A percentile compares a stretch with the other conserved stretches of the same genome.
Evolutionary conservation across 2,888 invertebrate genomes (phyloP).

Genomic region (Mythimna impura): DNA sequence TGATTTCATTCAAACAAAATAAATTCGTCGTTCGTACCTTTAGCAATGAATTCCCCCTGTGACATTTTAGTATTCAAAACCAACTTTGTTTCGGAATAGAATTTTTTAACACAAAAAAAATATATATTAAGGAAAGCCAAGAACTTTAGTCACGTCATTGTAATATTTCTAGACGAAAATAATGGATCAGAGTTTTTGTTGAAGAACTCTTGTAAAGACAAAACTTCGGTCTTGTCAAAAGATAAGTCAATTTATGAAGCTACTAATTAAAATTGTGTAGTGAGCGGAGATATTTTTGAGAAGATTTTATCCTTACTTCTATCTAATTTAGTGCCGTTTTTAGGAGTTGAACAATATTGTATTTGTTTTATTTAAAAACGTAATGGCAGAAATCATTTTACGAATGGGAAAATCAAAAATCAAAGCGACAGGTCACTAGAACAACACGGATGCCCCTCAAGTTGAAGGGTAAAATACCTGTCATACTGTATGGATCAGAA

Average conservation of each 20-base stretch:
- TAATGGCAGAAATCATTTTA: too few species aligned
- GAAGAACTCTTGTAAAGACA: constrained; percentile 9
- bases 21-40: neutral
- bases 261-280: constrained; percentile 35
- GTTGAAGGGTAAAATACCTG: too few species aligned
- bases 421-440: too few species aligned
- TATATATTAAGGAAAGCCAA: neutral
- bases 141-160: constrained; percentile 32
- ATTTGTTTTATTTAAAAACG: neutral
- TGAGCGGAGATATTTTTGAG: neutral
- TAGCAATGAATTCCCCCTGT: neutral
- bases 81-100: constrained; percentile 3
- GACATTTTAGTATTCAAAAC: constrained; percentile 29
- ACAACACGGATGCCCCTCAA: too few species aligned
- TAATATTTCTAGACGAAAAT: constrained; percentile 17
- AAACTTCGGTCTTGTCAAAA: constrained; percentile 22
- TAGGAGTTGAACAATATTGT: neutral
- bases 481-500: too few species aligned
- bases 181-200: constrained; percentile 14
- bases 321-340: neutral
- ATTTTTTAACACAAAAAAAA: neutral
- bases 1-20: neutral
- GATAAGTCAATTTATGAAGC: constrained; percentile 18
- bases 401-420: too few species aligned
- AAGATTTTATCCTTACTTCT: neutral